Evolutionary conservation across 2,113 vertebrate genomes (phyloP).

Genomic region (Tinamus guttatus): DNA sequence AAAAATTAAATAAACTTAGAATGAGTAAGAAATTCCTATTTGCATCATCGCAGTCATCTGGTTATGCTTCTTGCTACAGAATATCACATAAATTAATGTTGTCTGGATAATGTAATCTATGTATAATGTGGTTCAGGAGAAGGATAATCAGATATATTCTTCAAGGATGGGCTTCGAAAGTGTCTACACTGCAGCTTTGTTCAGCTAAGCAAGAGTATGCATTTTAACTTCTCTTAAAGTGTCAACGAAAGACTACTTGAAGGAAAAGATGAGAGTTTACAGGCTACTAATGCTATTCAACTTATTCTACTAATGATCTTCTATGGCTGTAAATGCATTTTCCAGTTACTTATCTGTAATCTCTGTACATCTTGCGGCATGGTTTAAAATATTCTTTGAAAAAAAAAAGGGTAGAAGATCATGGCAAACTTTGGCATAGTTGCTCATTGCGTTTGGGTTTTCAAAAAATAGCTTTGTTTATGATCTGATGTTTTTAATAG

Average conservation of each 20-base stretch:
- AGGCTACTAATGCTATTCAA: background rate
- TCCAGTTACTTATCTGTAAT: background rate
- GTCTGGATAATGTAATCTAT: background rate
- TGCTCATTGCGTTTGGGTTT: conserved; percentile 15
- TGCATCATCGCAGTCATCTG: background rate
- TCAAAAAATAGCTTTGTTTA: conserved; percentile 57
- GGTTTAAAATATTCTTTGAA: background rate
- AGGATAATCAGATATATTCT: background rate
- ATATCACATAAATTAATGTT: background rate
- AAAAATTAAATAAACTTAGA: background rate
- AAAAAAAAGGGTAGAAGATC: background rate
- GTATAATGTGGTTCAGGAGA: background rate
- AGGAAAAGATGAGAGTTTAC: background rate
- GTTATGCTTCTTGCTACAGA: background rate
- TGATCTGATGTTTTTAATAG: conserved; percentile 60
- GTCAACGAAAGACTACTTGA: background rate
- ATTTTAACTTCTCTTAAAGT: background rate
- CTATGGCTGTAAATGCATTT: background rate
- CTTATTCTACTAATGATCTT: background rate
- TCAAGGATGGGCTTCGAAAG: background rate
- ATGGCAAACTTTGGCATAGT: conserved; percentile 22
- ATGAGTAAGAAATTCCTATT: background rate
- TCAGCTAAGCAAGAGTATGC: background rate
- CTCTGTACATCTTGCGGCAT: background rate
- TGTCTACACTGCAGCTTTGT: background rate